Percentiles rank a stretch among this genome's conserved stretches.
These are phyloP conservation scores for Mormyrops boulengeri DNA, from an alignment of 2,797 vertebrate species.

Conservation along the genomic window DNA sequence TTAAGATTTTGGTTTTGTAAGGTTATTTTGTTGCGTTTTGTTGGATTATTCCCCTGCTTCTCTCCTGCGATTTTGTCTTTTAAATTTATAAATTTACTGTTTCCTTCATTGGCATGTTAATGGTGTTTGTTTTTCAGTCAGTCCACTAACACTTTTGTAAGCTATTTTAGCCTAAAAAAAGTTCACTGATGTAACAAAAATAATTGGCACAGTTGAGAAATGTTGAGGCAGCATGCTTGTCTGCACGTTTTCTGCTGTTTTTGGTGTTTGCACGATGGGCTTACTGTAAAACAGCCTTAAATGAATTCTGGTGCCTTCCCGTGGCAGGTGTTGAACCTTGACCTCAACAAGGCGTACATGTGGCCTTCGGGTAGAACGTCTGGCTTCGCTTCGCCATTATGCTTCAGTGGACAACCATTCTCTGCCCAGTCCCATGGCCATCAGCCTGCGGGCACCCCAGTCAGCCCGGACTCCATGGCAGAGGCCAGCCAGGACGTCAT, in stretches of 20 bases:
- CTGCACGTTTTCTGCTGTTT: neutral
- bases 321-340: slow-evolving; percentile 69
- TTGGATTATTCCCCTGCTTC: neutral
- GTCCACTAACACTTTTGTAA: neutral
- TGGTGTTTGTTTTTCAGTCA: neutral
- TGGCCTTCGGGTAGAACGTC: slow-evolving; percentile 65
- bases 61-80: neutral
- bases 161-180: neutral
- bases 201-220: neutral
- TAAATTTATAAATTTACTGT: neutral
- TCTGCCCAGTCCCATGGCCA: slow-evolving; percentile 39
- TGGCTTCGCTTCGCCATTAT: slow-evolving; percentile 55
- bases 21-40: neutral
- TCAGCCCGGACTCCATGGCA: slow-evolving; percentile 77
- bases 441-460: slow-evolving; percentile 43
- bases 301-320: neutral
- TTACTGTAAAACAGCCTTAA: neutral
- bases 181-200: neutral
- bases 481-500: slow-evolving; percentile 57
- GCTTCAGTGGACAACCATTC: slow-evolving; percentile 56
- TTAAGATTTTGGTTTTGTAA: neutral
- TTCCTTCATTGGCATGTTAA: neutral
- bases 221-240: neutral
- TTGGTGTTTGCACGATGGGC: neutral
- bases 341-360: slow-evolving; percentile 63